Percentiles rank a stretch among this genome's conserved stretches.
Conservation (phyloP, 1,140 invertebrate species). For the Brachionus plicatilis region DNA sequence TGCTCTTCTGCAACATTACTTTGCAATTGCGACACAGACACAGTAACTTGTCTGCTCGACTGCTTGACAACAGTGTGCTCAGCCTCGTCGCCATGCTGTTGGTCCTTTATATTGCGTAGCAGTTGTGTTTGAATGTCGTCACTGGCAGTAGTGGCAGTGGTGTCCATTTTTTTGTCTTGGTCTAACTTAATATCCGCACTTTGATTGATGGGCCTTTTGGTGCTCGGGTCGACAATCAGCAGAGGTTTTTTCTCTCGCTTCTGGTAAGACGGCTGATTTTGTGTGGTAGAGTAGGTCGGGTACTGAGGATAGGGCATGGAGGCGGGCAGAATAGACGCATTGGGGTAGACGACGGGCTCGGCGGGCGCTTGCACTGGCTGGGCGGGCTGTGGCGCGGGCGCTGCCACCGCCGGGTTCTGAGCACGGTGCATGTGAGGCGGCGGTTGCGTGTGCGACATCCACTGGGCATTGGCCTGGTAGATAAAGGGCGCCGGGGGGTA, state of each 20-base stretch:
- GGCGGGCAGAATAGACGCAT: not conserved
- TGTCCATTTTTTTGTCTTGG: not conserved
- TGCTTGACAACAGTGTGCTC: not conserved
- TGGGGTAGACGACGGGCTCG: not conserved
- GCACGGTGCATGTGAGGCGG: not conserved
- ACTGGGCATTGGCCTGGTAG: not conserved
- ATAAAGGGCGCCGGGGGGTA: not conserved
- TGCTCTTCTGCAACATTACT: too few species aligned
- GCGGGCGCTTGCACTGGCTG: not conserved
- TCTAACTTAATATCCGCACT: too few species aligned
- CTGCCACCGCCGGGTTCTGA: not conserved
- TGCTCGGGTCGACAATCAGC: conserved; percentile 48
- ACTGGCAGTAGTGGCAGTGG: not conserved
- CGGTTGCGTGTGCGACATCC: not conserved
- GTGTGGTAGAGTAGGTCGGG: not conserved
- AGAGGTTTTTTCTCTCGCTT: conserved; percentile 44
- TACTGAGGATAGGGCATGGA: not conserved
- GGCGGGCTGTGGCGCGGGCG: not conserved
- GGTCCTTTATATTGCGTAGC: not conserved
- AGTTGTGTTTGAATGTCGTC: not conserved
- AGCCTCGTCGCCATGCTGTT: not conserved
- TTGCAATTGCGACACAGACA: not conserved
- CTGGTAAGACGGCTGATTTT: conserved; percentile 4
- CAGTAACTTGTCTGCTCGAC: not conserved
- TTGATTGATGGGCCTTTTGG: not conserved